Evolutionary conservation across 2,888 invertebrate genomes (phyloP).

Genomic region (Arge pagana): DNA sequence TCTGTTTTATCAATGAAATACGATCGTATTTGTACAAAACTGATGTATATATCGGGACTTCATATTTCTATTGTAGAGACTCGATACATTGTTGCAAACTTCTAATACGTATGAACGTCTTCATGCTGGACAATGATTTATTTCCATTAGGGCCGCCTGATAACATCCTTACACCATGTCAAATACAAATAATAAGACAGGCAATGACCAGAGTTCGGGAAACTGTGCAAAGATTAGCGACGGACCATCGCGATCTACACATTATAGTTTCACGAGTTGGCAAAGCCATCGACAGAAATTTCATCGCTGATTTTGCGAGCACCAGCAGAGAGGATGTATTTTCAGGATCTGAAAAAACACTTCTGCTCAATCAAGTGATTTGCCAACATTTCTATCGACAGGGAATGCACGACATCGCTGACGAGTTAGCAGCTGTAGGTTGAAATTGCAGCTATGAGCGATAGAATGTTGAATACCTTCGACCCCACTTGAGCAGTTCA

Average conservation of each 20-base stretch:
- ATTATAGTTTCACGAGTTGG: constrained; percentile 90
- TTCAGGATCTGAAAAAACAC: constrained; percentile 69
- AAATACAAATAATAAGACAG: constrained; percentile 74
- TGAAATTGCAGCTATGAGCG: constrained; percentile 1
- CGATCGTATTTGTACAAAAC: too few species aligned
- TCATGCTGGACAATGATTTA: too few species aligned
- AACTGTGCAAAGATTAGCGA: constrained; percentile 79
- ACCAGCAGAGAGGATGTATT: constrained; percentile 86
- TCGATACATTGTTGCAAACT: too few species aligned
- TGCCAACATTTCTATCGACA: constrained; percentile 95
- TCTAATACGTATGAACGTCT: too few species aligned
- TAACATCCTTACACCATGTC: constrained; percentile 71
- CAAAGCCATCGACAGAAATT: constrained; percentile 94
- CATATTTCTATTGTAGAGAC: too few species aligned
- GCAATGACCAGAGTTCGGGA: constrained; percentile 80
- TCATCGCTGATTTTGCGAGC: constrained; percentile 87
- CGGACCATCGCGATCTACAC: constrained; percentile 84
- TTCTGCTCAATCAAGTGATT: constrained; percentile 83
- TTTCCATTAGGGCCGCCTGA: constrained; percentile 67
- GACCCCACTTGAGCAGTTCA: too few species aligned
- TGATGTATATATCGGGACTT: too few species aligned
- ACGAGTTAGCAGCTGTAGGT: constrained; percentile 70
- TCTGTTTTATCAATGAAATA: too few species aligned
- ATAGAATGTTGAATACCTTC: background rate
- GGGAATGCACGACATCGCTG: constrained; percentile 92